Evolutionary conservation across 2,113 vertebrate species (phyloP).

Genomic region (Cheilinus undulatus): DNA sequence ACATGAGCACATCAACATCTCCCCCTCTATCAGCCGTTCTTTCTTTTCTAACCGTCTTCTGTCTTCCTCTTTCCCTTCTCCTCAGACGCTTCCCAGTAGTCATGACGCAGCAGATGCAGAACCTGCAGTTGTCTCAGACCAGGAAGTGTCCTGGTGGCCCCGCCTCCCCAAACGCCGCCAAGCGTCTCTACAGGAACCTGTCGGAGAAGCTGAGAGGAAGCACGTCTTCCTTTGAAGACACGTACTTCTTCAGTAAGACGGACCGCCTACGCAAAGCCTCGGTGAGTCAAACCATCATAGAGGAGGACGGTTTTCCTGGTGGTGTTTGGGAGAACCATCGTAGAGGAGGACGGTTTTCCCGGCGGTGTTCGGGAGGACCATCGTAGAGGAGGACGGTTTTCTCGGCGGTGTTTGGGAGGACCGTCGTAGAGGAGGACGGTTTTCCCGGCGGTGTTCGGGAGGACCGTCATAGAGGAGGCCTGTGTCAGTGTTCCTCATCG

Average conservation of each 20-base stretch:
- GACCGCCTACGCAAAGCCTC: conserved; percentile 93
- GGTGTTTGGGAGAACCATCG: too few species aligned
- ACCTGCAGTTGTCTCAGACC: conserved; percentile 88
- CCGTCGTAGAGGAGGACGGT: too few species aligned
- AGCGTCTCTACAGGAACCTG: conserved; percentile 95
- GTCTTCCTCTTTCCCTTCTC: not conserved
- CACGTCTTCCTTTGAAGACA: conserved; percentile 94
- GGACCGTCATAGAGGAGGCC: not conserved
- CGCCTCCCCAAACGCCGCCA: conserved; percentile 93
- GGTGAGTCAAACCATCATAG: conserved; percentile 59
- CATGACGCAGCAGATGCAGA: conserved; percentile 98
- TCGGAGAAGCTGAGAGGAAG: conserved; percentile 95
- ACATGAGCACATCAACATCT: too few species aligned
- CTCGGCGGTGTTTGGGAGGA: too few species aligned
- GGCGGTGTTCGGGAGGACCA: not conserved
- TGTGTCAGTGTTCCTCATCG: too few species aligned
- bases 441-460: too few species aligned
- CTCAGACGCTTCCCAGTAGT: conserved; percentile 80
- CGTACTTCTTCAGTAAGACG: conserved; percentile 89
- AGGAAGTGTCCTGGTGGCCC: conserved; percentile 88
- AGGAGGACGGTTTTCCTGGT: not conserved
- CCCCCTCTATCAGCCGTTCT: too few species aligned
- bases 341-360: too few species aligned
- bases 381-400: not conserved
- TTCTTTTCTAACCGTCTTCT: too few species aligned